These are phyloP conservation scores for Gambelia wislizenii DNA, from an alignment of 2,797 vertebrate species.

Conservation along the genomic window DNA sequence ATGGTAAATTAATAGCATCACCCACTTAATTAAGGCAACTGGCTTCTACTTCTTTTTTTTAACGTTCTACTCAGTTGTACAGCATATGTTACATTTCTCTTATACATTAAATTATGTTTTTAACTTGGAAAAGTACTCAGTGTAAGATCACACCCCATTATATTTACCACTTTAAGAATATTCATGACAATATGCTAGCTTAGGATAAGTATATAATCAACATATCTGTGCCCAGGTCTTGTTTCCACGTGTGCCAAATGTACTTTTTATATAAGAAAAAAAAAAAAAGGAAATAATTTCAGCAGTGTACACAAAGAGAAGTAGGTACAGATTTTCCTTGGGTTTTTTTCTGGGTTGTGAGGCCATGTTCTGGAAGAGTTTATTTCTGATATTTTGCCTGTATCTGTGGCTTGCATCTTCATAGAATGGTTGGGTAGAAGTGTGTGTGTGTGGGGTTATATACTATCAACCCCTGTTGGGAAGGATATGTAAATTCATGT, in stretches of 20 bases:
- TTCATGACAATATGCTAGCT: neutral
- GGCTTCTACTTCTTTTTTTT: neutral
- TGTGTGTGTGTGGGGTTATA: too few relatives aligned
- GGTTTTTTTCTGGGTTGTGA: too few relatives aligned
- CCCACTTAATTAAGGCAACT: neutral
- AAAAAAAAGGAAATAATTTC: too few relatives aligned
- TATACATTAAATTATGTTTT: neutral
- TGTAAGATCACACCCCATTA: neutral
- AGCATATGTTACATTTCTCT: neutral
- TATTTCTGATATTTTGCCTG: too few relatives aligned
- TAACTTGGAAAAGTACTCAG: neutral
- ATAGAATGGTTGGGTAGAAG: too few relatives aligned
- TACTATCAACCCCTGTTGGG: too few relatives aligned
- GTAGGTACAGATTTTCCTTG: too few relatives aligned
- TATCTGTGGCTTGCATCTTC: too few relatives aligned
- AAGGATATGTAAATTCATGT: too few relatives aligned
- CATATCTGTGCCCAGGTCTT: neutral
- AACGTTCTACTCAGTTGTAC: fast-evolving
- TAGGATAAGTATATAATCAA: neutral
- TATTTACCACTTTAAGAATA: neutral
- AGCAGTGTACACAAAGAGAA: too few relatives aligned
- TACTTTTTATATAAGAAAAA: neutral
- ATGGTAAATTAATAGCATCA: neutral
- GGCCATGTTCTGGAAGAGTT: too few relatives aligned
- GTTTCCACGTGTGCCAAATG: neutral